Evolutionary conservation across 2,797 vertebrate genomes (phyloP), one percentile per base, ranked within the genome.

Genomic region (Cetoscarus ocellatus): DNA sequence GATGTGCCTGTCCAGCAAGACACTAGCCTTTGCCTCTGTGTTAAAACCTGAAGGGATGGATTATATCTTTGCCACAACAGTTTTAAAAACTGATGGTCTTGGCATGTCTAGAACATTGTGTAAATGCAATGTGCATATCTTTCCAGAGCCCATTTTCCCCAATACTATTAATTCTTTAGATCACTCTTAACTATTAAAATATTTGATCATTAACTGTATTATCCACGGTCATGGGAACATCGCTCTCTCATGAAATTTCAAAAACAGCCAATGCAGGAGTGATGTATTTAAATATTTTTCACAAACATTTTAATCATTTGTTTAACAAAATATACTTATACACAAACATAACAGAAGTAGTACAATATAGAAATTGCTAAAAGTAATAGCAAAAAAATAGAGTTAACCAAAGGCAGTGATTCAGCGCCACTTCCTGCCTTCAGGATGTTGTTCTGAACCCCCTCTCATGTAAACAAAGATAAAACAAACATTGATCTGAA

Each of bases 311-410:
- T 80, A 70, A 70, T 81, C 5, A 63, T 53, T 59, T 65, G 70
- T 63, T 88, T 83, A 71, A 91, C 88, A 93, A 93, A 94, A 92
- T 84, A 88, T 67, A 88, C 85, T 89, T 83, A 86, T 73, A 79
- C 87, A 84, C 67, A 82, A 82, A 79, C 71, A 86, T 36, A 85
- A 90, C 69, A 79, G 73, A 85, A 79, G 85, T 68, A 83, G 73
- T 77, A 86, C 73, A 84, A 87, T 80, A 87, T 82, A 88, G 62
- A 91, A 83, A 92, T 77, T 84, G 82, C 83, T 80, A 62, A 61
- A 70, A 78, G 70, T 59, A n/a, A 72, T 65, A 72, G 34, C 44
- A 40, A 70, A 75, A 55, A 59, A 65, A 27, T 27, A 74, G 15
- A 75, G 75, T 38, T 61, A 82, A 72, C 44, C 74, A 86, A 85